A percentile compares a stretch with the other conserved stretches of the same genome.
These are phyloP conservation scores for Diadumene lineata DNA, from an alignment of 92 coral and sea anemone genomes.

Conservation along the genomic window DNA sequence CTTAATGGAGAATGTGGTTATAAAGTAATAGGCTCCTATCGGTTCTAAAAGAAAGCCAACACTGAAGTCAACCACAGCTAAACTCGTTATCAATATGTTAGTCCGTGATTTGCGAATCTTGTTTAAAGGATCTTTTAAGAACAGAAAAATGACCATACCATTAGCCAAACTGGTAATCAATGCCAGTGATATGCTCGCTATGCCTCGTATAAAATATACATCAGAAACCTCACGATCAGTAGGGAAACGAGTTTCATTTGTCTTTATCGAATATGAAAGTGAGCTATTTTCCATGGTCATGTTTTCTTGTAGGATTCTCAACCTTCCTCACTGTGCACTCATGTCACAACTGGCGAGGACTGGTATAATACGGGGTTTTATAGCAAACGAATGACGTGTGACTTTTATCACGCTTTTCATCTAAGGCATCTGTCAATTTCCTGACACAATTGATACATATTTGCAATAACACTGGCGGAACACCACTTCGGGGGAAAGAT, in stretches of 20 bases:
- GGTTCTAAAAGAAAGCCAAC: constrained; percentile 72
- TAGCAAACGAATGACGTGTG: neutral
- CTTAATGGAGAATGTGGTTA: constrained; percentile 22
- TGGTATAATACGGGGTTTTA: neutral
- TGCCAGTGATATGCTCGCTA: constrained; percentile 52
- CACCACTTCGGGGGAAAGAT: neutral
- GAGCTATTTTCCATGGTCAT: constrained; percentile 7
- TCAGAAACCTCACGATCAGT: constrained; percentile 16
- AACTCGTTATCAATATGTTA: constrained; percentile 57
- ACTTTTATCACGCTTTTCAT: constrained; percentile 9
- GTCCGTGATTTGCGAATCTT: constrained; percentile 62
- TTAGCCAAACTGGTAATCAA: constrained; percentile 57
- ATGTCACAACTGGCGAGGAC: constrained; percentile 16
- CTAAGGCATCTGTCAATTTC: constrained; percentile 8
- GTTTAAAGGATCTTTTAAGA: constrained; percentile 52
- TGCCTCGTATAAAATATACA: constrained; percentile 51
- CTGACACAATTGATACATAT: constrained; percentile 6
- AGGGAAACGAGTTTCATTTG: neutral
- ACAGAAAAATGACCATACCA: constrained; percentile 59
- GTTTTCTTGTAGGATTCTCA: neutral
- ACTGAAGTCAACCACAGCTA: constrained; percentile 58
- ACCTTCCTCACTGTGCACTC: neutral
- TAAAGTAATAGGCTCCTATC: constrained; percentile 49
- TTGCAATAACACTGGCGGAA: constrained; percentile 5
- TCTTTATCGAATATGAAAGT: too few relatives aligned